Percentiles rank a stretch among this genome's conserved stretches.
phyloP scores from a whole-genome alignment of 1,140 invertebrate genomes.

The Danaus melanippus region DNA sequence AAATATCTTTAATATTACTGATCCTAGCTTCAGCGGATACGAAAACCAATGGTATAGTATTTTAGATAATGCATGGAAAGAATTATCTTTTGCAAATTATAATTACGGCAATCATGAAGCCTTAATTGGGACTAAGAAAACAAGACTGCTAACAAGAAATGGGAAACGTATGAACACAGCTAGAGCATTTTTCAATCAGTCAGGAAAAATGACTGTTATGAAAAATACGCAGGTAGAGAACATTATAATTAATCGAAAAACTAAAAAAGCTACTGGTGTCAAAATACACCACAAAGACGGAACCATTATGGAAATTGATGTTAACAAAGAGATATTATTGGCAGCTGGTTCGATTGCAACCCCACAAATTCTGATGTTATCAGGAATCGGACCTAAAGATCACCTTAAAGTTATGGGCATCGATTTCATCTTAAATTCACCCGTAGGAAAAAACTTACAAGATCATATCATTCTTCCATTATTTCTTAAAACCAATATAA shows the following conservation, averaged over 20 bases:
- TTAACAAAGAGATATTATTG: conserved; percentile 72
- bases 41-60: conserved; percentile 37
- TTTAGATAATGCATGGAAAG: conserved; percentile 54
- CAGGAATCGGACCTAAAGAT: conserved; percentile 61
- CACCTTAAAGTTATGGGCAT: conserved; percentile 63
- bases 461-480: conserved; percentile 71
- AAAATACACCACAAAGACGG: conserved; percentile 40
- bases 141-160: conserved; percentile 45
- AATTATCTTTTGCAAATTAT: conserved; percentile 30
- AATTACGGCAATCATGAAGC: conserved; percentile 48
- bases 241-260: conserved; percentile 40
- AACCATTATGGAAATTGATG: conserved; percentile 37
- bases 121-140: conserved; percentile 54
- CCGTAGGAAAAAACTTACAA: conserved; percentile 82
- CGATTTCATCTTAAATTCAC: conserved; percentile 71
- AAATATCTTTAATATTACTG: conserved; percentile 29
- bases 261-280: conserved; percentile 43
- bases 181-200: conserved; percentile 76
- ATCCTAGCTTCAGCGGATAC: conserved; percentile 18
- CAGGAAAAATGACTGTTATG: conserved; percentile 72
- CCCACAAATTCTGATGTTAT: conserved; percentile 68
- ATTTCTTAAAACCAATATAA: conserved; percentile 39
- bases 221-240: conserved; percentile 43
- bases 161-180: conserved; percentile 76
- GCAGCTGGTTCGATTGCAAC: conserved; percentile 72